Evolutionary conservation across 2,797 vertebrate species (phyloP).

Genomic region (Falco naumanni): DNA sequence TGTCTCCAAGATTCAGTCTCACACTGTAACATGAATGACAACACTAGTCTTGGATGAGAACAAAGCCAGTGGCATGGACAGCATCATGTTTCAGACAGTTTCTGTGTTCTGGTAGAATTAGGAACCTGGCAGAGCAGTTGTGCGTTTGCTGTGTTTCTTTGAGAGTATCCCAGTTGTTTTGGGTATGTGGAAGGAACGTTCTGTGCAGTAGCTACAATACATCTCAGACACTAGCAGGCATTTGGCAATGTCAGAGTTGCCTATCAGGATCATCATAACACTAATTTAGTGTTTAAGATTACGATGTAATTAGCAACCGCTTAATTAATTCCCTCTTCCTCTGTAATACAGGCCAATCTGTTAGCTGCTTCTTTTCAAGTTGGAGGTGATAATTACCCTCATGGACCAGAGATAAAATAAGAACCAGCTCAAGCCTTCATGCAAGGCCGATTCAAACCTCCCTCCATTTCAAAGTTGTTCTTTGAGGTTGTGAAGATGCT

Average conservation of each 20-base stretch:
- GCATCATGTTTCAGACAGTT: neutral
- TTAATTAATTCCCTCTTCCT: constrained; percentile 66
- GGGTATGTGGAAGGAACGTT: neutral
- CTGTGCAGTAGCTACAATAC: neutral
- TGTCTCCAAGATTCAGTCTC: neutral
- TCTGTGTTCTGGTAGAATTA: neutral
- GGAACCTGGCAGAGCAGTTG: neutral
- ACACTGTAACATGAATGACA: neutral
- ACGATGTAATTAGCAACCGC: constrained; percentile 34
- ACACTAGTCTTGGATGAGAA: neutral
- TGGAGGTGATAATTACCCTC: constrained; percentile 62
- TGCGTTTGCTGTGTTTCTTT: neutral
- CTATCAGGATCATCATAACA: constrained; percentile 63
- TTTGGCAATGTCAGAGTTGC: constrained; percentile 61
- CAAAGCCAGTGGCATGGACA: neutral
- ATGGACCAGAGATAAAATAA: constrained; percentile 38
- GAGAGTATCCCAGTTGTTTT: neutral
- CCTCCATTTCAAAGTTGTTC: constrained; percentile 30
- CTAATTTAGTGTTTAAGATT: constrained; percentile 69
- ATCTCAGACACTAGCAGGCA: constrained; percentile 14
- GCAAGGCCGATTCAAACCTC: constrained; percentile 29
- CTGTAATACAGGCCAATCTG: constrained; percentile 47
- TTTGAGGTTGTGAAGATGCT: constrained; percentile 33
- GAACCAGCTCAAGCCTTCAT: constrained; percentile 35
- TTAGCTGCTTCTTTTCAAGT: constrained; percentile 61